These are phyloP conservation scores for Amiota communis DNA, from an alignment of 2,888 invertebrate genomes.

Conservation along the genomic window DNA sequence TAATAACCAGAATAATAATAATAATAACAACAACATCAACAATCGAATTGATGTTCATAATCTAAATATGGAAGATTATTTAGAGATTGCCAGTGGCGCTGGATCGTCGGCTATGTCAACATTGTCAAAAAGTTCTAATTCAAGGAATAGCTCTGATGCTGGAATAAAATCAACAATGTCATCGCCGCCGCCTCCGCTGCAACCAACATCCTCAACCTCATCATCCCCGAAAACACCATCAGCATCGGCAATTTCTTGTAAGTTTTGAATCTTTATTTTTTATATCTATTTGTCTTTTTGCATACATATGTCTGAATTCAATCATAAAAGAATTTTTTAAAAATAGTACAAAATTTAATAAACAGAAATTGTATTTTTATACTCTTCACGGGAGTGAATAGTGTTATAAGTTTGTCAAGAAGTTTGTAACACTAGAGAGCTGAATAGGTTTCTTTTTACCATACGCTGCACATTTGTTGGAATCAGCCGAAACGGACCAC, in stretches of 20 bases:
- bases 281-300: slow-evolving; percentile 8
- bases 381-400: no score
- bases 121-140: background rate
- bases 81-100: slow-evolving; percentile 2
- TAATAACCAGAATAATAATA: slow-evolving; percentile 35
- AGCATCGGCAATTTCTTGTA: slow-evolving; percentile 73
- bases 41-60: slow-evolving; percentile 10
- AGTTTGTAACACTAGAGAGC: no score
- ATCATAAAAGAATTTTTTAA: no score
- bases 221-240: slow-evolving; percentile 38
- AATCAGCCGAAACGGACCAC: no score
- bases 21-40: background rate
- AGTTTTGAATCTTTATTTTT: slow-evolving; percentile 60
- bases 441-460: no score
- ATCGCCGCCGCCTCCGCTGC: slow-evolving; percentile 24
- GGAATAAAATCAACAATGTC: slow-evolving; percentile 3
- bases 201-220: slow-evolving; percentile 35
- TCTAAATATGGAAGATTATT: slow-evolving; percentile 4
- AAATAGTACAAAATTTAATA: no score
- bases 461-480: no score
- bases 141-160: no score
- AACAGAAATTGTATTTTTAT: no score
- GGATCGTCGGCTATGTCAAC: background rate
- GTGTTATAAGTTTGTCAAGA: no score
- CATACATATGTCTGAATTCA: background rate